Evolutionary conservation across 2,888 invertebrate species (phyloP).

Genomic region (Ommatoiulus sabulosus): DNA sequence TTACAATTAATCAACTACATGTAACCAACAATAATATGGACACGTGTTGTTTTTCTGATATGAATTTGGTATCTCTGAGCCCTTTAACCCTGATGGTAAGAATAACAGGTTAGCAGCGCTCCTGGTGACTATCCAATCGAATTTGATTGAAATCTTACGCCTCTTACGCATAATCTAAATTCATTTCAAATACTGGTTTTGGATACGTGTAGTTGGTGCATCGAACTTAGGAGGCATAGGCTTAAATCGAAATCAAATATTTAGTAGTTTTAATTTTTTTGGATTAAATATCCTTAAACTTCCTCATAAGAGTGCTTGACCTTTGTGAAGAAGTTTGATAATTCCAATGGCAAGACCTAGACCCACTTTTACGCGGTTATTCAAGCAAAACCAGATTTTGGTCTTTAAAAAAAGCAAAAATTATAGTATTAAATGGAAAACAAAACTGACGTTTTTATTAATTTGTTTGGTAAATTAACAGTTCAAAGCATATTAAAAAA

Average conservation of each 20-base stretch:
- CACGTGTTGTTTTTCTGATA: too few species aligned
- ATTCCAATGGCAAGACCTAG: constrained; percentile 43
- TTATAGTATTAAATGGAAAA: too few species aligned
- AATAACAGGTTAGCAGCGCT: not conserved
- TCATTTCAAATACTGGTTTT: constrained; percentile 2
- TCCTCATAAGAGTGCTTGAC: constrained; percentile 16
- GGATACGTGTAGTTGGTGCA: not conserved
- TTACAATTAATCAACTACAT: too few species aligned
- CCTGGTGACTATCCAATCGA: not conserved
- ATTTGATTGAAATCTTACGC: not conserved
- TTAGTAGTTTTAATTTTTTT: constrained; percentile 22
- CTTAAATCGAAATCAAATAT: constrained; percentile 4
- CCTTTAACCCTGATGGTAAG: too few species aligned
- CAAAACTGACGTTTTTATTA: too few species aligned
- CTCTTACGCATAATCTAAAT: not conserved
- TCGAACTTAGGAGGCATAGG: not conserved
- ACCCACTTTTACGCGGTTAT: not conserved
- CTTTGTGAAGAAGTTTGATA: not conserved
- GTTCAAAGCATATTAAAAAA: too few species aligned
- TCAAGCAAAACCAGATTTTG: not conserved
- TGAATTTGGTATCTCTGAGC: too few species aligned
- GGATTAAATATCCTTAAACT: not conserved
- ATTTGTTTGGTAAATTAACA: too few species aligned
- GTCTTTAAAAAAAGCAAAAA: not conserved
- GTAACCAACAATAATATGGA: too few species aligned